Percentiles rank a stretch among this genome's conserved stretches.
Evolutionary conservation across 2,113 vertebrate species (phyloP).

Genomic region (Sigmodon hispidus): DNA sequence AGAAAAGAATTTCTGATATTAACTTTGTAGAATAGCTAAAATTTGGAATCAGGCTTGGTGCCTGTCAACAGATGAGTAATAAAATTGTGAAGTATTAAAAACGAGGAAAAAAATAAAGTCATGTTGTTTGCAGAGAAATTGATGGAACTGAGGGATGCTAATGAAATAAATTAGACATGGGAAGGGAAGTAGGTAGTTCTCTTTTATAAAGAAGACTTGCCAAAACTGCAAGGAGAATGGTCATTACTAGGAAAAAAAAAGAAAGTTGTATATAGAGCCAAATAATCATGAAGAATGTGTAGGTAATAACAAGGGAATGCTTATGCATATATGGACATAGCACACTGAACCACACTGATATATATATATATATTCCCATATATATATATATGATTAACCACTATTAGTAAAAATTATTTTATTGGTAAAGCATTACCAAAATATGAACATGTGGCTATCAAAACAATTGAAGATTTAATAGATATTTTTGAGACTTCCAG

Average conservation of each 20-base stretch:
- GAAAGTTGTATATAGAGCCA: neutral
- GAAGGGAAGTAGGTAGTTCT: neutral
- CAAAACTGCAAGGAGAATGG: neutral
- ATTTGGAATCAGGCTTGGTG: too few relatives aligned
- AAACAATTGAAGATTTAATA: neutral
- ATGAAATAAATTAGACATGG: neutral
- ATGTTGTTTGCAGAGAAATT: neutral
- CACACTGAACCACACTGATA: neutral
- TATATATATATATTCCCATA: neutral
- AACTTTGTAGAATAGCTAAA: neutral
- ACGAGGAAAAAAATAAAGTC: neutral
- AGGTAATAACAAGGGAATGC: neutral
- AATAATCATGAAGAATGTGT: neutral
- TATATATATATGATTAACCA: neutral
- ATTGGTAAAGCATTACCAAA: neutral
- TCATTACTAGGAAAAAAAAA: neutral
- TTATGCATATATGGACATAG: neutral
- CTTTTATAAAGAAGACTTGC: neutral
- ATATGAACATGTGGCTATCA: neutral
- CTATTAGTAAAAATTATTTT: neutral
- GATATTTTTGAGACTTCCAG: neutral
- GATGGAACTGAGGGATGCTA: too few relatives aligned
- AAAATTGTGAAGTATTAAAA: neutral
- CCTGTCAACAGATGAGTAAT: neutral
- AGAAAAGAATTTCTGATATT: neutral